Evolutionary conservation across 1,140 invertebrate genomes (phyloP), one percentile per base, ranked within the genome.

Genomic region (Tetramorium parvispinum): DNA sequence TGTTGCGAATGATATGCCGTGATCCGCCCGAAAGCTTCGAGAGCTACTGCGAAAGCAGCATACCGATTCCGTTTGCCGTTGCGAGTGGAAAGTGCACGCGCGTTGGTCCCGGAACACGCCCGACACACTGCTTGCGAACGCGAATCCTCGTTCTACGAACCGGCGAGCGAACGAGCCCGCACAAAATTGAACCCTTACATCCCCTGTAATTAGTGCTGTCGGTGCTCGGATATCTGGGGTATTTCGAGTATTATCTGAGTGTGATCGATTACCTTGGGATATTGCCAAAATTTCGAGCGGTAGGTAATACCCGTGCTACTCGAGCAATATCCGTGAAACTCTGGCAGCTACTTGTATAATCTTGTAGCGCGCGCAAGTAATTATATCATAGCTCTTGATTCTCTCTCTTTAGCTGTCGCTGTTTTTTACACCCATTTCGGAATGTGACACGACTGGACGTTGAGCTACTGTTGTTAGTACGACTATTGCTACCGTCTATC

Each of bases 21-120:
- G 86, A 70, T 89, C 86, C 88, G 87, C 43, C 82, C 86, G 83
- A 86, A 79, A 68, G 61, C 85, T 90, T 92, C 85, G 83, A 79
- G 13, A 85, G 75, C 43, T 55, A 53, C 27, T 32, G 59, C 55
- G 51, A 51, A 16, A 43, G 18, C 37, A 13, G 11, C 37, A 13
- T n/a, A 46, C 18, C 75, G 70, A 75, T 55, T 57, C 21, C 21
- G 5, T 46, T 46, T 32, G 24, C 3, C 16, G 73, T 24, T 24
- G 40, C 46, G 18, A 87, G 37, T 6, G 37, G 11, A 13, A 32
- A 8, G 11, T 13, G 21, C 0, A 46, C 21, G 6, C 11, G 27
- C 37, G 43, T 21, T 18, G 49, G n/a, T 78, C 53, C 40, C 57
- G 32, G 13, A 70, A 43, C 11, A 49, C 37, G n/a, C n/a, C 76